Base-by-base conservation (phyloP, 2,797 vertebrate genomes). In the Lacerta viridis region DNA sequence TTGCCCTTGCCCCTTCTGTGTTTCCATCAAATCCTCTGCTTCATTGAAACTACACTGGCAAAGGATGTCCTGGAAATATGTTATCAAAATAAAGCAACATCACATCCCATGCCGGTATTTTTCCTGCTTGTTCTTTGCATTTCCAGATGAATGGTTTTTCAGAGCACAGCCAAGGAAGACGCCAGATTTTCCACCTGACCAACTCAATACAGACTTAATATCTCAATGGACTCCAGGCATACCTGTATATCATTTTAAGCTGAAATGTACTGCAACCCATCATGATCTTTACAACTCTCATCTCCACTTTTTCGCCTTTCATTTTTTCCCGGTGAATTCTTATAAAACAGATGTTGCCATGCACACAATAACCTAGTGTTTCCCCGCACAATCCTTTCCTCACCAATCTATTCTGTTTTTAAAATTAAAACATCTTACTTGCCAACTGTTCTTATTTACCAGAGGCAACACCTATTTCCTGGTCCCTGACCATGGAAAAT, bases 121-220 rank as follows among this genome's bases (percentile, higher is more conserved):
- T 41, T 83, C 68, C 46, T 39, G 55, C 50, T 79, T 39, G 69
- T 77, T 71, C 80, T 93, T 2, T 8, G 33, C 83, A 91, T 90
- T 93, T 89, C 25, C 74, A 87, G 36, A 88, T 66, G 80, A 20
- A 93, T 8, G 66, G 87, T 84, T 89, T 71, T 85, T 41, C 55
- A 85, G 50, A 75, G 69, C n/a, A 64, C 77, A 83, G 46, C 11
- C 23, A 87, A 90, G 33, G 69, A 91, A 87, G 90, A 25, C 33
- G 33, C 1, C 66, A 85, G 29, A 33, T 90, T 92, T 94, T 93
- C 89, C 75, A 90, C 68, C 89, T 86, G 17, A 89, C 18, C 91
- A 71, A 84, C 71, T 94, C 92, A 91, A 86, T 80, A 64, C 25
- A 43, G 59, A 41, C 39, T 89, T 74, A 82, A 81, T 80, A 69